Evolutionary conservation across 2,797 vertebrate genomes (phyloP).

Genomic region (Oophaga sylvatica): DNA sequence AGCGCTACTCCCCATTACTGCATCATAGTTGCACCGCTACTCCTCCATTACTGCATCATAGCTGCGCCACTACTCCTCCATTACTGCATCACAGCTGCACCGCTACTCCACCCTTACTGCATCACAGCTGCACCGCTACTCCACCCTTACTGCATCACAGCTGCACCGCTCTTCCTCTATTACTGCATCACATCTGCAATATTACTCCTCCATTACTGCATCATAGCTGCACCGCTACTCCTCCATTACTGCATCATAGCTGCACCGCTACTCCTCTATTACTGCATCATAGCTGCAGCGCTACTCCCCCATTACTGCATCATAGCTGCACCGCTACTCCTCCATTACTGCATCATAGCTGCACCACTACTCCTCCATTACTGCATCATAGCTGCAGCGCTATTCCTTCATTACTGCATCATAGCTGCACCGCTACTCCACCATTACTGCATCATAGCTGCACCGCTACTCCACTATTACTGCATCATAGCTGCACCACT

Average conservation of each 20-base stretch:
- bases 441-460: neutral
- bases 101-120: neutral
- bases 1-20: neutral
- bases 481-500: neutral
- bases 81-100: neutral
- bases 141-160: neutral
- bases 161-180: neutral
- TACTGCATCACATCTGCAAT: neutral
- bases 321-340: neutral
- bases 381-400: neutral
- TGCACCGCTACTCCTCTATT: neutral
- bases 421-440: too few relatives aligned
- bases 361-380: neutral
- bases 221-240: neutral
- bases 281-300: neutral
- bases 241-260: neutral
- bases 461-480: neutral
- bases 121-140: neutral
- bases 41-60: neutral
- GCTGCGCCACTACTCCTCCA: neutral
- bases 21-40: neutral
- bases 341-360: neutral
- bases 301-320: neutral
- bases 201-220: neutral
- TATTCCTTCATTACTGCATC: neutral